These are phyloP conservation scores for Micoletzkya japonica DNA, from an alignment of 2,888 invertebrate species.

Conservation along the genomic window DNA sequence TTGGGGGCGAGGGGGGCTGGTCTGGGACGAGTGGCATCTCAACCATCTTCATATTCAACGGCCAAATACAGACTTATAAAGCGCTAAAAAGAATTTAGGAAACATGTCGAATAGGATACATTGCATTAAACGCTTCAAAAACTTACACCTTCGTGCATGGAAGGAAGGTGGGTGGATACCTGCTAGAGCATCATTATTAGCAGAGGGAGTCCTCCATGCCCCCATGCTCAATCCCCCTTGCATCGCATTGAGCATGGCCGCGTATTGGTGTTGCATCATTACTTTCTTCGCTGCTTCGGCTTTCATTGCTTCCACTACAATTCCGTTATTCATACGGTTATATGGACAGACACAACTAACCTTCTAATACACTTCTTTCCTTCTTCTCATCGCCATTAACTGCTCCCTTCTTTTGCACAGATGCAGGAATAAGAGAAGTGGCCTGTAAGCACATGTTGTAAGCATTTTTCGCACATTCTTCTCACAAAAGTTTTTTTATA, in stretches of 20 bases:
- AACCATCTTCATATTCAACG: too few species aligned
- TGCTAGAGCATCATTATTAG: background rate
- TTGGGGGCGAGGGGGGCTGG: background rate
- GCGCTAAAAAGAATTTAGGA: too few species aligned
- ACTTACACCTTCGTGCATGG: too few species aligned
- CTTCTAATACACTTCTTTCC: conserved; percentile 29
- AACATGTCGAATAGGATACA: too few species aligned
- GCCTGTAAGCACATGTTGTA: conserved; percentile 4
- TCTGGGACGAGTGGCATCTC: background rate
- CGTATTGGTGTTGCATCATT: conserved; percentile 47
- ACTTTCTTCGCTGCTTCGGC: conserved; percentile 31
- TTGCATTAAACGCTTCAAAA: too few species aligned
- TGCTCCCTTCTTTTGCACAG: conserved; percentile 44
- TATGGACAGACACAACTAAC: background rate
- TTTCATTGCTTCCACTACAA: conserved; percentile 15
- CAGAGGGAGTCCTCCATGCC: conserved; percentile 17
- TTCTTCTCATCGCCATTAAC: conserved; percentile 32
- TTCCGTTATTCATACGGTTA: background rate
- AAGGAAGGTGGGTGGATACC: background rate
- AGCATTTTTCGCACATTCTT: background rate
- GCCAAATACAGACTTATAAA: too few species aligned
- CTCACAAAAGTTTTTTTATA: background rate
- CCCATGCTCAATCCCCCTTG: conserved; percentile 34
- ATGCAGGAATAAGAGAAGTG: conserved; percentile 44
- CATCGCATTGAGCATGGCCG: conserved; percentile 44